phyloP scores from a whole-genome alignment of 2,113 vertebrate genomes.

The Hippocampus barbouri region DNA sequence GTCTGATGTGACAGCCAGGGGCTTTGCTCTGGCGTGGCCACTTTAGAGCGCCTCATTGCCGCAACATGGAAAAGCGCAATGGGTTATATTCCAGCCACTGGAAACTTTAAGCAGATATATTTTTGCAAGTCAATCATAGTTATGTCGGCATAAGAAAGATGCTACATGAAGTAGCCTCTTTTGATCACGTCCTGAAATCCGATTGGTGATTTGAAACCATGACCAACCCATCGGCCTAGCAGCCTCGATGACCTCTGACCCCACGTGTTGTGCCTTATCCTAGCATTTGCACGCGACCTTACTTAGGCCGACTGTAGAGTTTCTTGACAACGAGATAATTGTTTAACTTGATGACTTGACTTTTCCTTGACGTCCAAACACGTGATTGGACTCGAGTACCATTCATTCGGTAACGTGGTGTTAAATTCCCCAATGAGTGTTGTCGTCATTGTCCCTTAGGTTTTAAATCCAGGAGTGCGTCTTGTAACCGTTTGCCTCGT shows the following conservation, averaged over 20 bases:
- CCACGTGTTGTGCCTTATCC: conserved; percentile 31
- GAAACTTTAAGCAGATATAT: too few species aligned
- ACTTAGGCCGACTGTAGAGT: conserved; percentile 22
- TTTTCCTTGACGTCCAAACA: background rate
- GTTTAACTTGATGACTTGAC: background rate
- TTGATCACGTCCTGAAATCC: background rate
- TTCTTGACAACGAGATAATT: background rate
- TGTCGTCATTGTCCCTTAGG: conserved; percentile 77
- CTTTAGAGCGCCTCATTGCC: too few species aligned
- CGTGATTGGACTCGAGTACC: background rate
- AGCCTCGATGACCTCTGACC: conserved; percentile 22
- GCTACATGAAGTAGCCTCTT: too few species aligned
- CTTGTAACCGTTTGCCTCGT: conserved; percentile 86
- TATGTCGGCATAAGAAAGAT: too few species aligned
- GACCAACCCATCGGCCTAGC: conserved; percentile 1
- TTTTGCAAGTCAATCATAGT: too few species aligned
- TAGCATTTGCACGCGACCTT: conserved; percentile 10
- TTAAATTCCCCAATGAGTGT: conserved; percentile 51
- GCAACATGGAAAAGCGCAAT: too few species aligned
- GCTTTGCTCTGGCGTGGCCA: too few species aligned
- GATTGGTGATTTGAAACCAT: background rate
- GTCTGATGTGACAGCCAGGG: too few species aligned
- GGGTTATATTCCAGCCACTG: too few species aligned
- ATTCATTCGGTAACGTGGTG: background rate
- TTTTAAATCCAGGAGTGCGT: conserved; percentile 80